These are phyloP conservation scores for Bugulina stolonifera DNA, from an alignment of 2,888 invertebrate genomes.

Conservation along the genomic window DNA sequence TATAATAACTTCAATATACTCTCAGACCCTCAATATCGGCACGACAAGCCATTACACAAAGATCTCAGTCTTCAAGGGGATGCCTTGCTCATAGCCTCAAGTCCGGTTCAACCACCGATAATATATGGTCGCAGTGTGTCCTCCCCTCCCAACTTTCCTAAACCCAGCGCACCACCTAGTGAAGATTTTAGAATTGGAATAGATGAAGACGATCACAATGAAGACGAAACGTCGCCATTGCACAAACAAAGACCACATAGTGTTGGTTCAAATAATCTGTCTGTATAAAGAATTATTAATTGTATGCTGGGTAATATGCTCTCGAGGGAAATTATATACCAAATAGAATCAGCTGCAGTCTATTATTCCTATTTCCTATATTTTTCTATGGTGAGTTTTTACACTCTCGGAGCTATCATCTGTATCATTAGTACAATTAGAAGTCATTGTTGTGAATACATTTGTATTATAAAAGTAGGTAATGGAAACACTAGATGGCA, in stretches of 20 bases:
- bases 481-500: no score
- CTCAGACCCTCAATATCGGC: neutral
- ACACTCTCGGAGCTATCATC: no score
- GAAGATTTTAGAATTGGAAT: neutral
- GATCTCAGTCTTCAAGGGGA: constrained; percentile 10
- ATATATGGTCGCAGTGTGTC: constrained; percentile 6
- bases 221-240: neutral
- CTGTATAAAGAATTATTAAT: no score
- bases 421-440: no score
- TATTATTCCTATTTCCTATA: no score
- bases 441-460: no score
- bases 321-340: no score
- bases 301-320: no score
- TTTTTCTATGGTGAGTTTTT: no score
- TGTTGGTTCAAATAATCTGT: neutral
- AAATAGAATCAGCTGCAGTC: no score
- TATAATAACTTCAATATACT: constrained; percentile 19
- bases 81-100: neutral
- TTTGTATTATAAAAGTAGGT: no score
- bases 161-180: neutral
- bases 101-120: neutral
- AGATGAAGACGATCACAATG: neutral
- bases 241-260: neutral
- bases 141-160: neutral
- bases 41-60: neutral